Evolutionary conservation across 23 tunicate genomes (phyloP).

Genomic region (Clavelina lepadiformis): DNA sequence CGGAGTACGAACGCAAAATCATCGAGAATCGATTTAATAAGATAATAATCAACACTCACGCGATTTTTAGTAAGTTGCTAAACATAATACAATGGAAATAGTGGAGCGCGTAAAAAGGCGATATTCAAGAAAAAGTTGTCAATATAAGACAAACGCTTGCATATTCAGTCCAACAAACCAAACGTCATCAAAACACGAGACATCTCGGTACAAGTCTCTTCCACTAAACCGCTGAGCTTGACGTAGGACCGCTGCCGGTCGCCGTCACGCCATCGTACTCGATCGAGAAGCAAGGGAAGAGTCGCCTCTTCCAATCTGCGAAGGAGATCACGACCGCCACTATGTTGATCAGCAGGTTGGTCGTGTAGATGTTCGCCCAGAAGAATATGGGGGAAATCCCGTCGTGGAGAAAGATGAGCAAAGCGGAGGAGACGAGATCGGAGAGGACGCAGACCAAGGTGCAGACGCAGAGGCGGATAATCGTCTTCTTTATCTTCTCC

Average conservation of each 20-base stretch:
- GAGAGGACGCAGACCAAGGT: conserved; percentile 61
- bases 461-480: conserved; percentile 48
- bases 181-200: too few species aligned
- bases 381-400: conserved; percentile 31
- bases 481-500: conserved; percentile 24
- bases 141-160: too few species aligned
- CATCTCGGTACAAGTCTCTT: too few species aligned
- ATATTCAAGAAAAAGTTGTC: too few species aligned
- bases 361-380: conserved; percentile 61
- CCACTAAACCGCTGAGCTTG: conserved; percentile 16
- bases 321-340: conserved; percentile 58
- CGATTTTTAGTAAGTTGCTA: too few species aligned
- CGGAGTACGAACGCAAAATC: too few species aligned
- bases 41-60: too few species aligned
- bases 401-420: conserved; percentile 57
- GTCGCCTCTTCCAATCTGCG: conserved; percentile 68
- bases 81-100: too few species aligned
- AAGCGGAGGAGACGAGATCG: conserved; percentile 45
- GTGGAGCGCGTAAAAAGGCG: too few species aligned
- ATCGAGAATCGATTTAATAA: too few species aligned
- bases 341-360: conserved; percentile 52
- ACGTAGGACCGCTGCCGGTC: conserved; percentile 4
- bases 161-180: too few species aligned
- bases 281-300: conserved; percentile 26
- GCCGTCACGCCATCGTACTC: background rate